Conservation (phyloP, 2,797 vertebrate species). For the Alcedo quadribrachys region DNA sequence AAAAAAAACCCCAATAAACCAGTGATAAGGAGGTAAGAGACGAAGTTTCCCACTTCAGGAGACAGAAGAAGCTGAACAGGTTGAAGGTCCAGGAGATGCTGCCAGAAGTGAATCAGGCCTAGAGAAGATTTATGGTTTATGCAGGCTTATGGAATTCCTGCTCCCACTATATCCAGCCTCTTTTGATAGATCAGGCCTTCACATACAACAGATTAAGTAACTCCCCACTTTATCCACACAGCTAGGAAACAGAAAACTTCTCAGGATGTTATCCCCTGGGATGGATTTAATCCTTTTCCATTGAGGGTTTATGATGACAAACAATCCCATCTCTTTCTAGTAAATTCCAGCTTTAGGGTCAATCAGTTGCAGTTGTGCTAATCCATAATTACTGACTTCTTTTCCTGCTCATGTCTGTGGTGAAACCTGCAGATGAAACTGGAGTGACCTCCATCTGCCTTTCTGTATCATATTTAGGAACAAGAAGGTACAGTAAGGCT, state of each 20-base stretch:
- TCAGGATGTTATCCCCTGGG: not conserved
- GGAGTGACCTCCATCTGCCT: not conserved
- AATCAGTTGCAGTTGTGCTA: constrained; percentile 41
- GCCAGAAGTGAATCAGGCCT: not conserved
- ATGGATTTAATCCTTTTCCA: not conserved
- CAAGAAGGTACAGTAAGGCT: not conserved
- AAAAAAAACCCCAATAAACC: no score
- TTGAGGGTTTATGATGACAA: not conserved
- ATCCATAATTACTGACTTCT: not conserved
- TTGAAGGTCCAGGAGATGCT: not conserved
- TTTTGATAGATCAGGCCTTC: not conserved
- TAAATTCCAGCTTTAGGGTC: constrained; percentile 18
- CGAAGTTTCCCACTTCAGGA: not conserved
- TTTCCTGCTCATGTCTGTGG: not conserved
- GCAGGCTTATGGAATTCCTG: not conserved
- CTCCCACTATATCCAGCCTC: not conserved
- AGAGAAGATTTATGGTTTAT: not conserved
- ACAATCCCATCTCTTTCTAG: not conserved
- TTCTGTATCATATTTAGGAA: not conserved
- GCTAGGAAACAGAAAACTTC: not conserved
- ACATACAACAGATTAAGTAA: not conserved
- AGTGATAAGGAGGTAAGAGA: not conserved
- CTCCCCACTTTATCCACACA: not conserved
- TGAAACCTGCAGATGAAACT: not conserved
- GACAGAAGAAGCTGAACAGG: not conserved